Evolutionary conservation across 2,797 vertebrate genomes (phyloP).

Genomic region (Threskiornis aethiopicus): DNA sequence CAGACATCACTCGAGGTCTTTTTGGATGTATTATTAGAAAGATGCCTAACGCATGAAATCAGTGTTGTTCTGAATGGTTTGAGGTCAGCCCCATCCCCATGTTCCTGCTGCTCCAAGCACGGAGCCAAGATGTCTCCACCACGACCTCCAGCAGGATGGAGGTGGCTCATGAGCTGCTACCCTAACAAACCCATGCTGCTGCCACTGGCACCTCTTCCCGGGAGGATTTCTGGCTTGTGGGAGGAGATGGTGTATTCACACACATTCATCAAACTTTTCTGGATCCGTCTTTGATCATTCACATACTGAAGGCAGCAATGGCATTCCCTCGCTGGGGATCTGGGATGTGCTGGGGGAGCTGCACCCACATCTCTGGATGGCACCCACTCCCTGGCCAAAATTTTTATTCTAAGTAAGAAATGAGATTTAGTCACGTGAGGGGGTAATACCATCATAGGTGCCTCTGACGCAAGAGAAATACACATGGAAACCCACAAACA

Average conservation of each 20-base stretch:
- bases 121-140: not conserved
- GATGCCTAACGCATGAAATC: not conserved
- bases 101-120: not conserved
- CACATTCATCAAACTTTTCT: not conserved
- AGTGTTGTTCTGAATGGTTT: not conserved
- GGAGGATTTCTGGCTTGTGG: not conserved
- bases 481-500: not conserved
- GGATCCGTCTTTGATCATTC: not conserved
- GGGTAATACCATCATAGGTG: accelerated
- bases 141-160: not conserved
- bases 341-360: not conserved
- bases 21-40: not conserved
- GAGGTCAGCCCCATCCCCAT: not conserved
- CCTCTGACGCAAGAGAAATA: not conserved
- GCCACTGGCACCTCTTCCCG: not conserved
- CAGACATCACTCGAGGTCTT: not conserved
- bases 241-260: not conserved
- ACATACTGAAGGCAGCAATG: not conserved
- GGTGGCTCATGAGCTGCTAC: not conserved
- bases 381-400: not conserved
- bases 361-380: not conserved
- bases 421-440: not conserved
- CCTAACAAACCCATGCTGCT: not conserved
- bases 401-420: not conserved
- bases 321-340: not conserved